A percentile compares a stretch with the other conserved stretches of the same genome.
Conservation (phyloP, 2,888 invertebrate species). For the Gnatocerus cornutus region DNA sequence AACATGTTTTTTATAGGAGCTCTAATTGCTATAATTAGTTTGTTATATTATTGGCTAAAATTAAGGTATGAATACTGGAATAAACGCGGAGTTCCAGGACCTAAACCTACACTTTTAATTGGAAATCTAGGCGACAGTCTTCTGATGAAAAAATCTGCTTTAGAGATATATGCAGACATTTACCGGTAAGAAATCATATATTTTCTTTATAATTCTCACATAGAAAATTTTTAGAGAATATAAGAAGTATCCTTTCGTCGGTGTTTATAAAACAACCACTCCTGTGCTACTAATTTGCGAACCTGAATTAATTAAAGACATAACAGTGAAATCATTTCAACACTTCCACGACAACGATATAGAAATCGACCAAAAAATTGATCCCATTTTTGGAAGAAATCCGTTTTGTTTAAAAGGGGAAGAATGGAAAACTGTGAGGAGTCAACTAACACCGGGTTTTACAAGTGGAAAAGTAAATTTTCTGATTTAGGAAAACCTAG, state of each 20-base stretch:
- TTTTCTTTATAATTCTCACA: not conserved
- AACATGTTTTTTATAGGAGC: not conserved
- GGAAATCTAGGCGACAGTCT: constrained; percentile 59
- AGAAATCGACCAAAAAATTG: constrained; percentile 66
- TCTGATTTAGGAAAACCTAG: not conserved
- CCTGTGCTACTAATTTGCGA: constrained; percentile 65
- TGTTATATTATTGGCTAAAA: not conserved
- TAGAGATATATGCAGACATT: constrained; percentile 32
- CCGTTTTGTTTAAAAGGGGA: constrained; percentile 71
- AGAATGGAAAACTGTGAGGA: constrained; percentile 72
- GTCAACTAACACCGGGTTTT: constrained; percentile 72
- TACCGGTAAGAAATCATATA: constrained; percentile 51
- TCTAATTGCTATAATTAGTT: not conserved
- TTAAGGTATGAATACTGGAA: constrained; percentile 54
- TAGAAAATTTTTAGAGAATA: constrained; percentile 58
- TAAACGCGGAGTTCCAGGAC: constrained; percentile 58
- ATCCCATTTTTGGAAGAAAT: constrained; percentile 72
- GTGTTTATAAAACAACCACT: constrained; percentile 63
- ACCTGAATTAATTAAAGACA: constrained; percentile 65
- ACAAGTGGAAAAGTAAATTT: constrained; percentile 70
- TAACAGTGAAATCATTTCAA: constrained; percentile 66
- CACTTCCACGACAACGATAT: constrained; percentile 68
- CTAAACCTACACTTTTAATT: constrained; percentile 51
- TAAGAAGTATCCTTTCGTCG: constrained; percentile 64
- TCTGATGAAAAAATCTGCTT: constrained; percentile 55